phyloP scores from a whole-genome alignment of 2,113 vertebrate genomes.

The Circaetus gallicus region DNA sequence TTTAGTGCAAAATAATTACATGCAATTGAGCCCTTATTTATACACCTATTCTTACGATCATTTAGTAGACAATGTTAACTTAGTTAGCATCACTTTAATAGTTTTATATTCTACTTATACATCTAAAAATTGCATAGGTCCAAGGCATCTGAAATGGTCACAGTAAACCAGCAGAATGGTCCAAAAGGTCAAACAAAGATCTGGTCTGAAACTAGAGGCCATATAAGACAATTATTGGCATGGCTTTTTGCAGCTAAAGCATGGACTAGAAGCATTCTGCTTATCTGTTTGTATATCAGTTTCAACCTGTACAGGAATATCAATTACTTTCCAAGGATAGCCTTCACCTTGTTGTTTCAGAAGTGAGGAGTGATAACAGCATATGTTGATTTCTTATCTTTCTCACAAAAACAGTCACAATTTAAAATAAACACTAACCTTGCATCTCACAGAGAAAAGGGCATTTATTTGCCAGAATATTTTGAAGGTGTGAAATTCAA shows the following conservation, averaged over 20 bases:
- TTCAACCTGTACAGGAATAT: slow-evolving; percentile 52
- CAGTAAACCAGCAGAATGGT: neutral
- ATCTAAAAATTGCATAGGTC: neutral
- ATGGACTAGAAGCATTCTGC: neutral
- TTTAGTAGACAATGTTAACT: neutral
- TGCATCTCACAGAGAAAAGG: slow-evolving; percentile 25
- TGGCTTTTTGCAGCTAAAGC: neutral
- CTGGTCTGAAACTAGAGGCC: neutral
- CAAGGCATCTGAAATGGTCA: neutral
- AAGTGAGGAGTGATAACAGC: neutral
- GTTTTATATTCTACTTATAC: neutral
- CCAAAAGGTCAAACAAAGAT: neutral
- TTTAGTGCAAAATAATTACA: neutral
- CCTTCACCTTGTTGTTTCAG: slow-evolving; percentile 16
- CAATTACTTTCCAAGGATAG: slow-evolving; percentile 25
- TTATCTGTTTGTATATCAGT: slow-evolving; percentile 16
- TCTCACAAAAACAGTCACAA: neutral
- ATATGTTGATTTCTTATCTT: slow-evolving; percentile 31
- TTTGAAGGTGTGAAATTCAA: slow-evolving; percentile 41
- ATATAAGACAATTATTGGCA: neutral
- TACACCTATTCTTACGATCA: neutral
- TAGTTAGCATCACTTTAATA: neutral
- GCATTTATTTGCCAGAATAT: slow-evolving; percentile 27
- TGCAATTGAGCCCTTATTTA: neutral
- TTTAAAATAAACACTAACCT: slow-evolving; percentile 38